Base-by-base conservation (phyloP, 2,888 invertebrate species). In the Eustalomyia histrio region DNA sequence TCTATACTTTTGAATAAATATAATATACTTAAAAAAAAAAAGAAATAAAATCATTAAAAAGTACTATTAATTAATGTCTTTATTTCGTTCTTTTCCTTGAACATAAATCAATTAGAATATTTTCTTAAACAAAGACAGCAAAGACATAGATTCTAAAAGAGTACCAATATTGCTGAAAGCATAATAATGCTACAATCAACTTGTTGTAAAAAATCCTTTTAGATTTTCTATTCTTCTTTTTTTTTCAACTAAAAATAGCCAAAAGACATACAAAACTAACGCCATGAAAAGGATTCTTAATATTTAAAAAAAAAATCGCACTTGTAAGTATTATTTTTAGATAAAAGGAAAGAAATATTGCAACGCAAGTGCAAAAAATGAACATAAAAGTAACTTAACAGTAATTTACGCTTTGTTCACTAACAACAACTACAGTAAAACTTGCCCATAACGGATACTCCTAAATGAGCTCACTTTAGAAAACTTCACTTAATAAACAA, bases 91-190 rank as follows among this genome's bases (percentile, higher is more conserved):
- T 18, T 60, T 60, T 8, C n/a, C 35, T 63, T 21, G 47, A 60
- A 29, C 71, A 67, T 80, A 80, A 80, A 75, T 75, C 75, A 72
- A 80, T 80, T 80, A 67, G n/a, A 68, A 43, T 52, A 68, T 43
- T 69, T 65, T 65, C 71, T 65, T 55, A 21, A 47, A 47, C 61
- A 29, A 64, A 39, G 52, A 43, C 58, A 52, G 55, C 65, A 65
- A 35, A 47, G 14, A 47, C 1, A 47, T 47, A 47, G 39, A 39
- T 39, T 47, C 43, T 14, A 6, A 47, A 47, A 29, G 21, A 55
- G 53, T 68, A 74, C 79, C 79, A 75, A 79, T 79, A 69, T 60
- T 35, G 60, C 60, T 65, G 52, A 65, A 71, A 60, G 65, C 75
- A 16, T 14, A 47, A 71, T 52, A 18, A 35, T 69, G 64, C 52